These are phyloP conservation scores for Microctonus hyperodae DNA, from an alignment of 2,888 invertebrate genomes.

Conservation along the genomic window DNA sequence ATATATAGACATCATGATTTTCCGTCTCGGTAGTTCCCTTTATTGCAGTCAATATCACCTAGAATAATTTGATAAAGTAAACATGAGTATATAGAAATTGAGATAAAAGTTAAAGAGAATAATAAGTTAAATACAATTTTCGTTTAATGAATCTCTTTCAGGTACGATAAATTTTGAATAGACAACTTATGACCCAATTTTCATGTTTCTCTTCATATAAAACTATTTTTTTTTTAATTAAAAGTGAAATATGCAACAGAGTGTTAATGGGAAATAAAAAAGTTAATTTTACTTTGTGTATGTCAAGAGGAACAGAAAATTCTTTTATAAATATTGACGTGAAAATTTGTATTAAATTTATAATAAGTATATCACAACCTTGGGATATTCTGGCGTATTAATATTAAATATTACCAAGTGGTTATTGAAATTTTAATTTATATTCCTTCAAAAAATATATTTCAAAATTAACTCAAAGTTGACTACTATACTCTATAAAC, in stretches of 20 bases:
- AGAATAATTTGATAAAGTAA: constrained; percentile 2
- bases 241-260: too few species aligned
- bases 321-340: too few species aligned
- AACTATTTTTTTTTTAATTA: background rate
- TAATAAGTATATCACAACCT: too few species aligned
- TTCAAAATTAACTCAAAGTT: too few species aligned
- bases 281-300: background rate
- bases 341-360: too few species aligned
- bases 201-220: background rate
- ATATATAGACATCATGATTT: constrained; percentile 60
- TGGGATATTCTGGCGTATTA: too few species aligned
- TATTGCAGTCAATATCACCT: constrained; percentile 59
- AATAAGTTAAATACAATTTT: background rate
- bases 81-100: background rate
- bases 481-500: too few species aligned
- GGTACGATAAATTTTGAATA: background rate
- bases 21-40: constrained; percentile 57
- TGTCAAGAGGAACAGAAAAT: too few species aligned
- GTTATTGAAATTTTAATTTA: too few species aligned
- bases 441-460: too few species aligned
- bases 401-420: too few species aligned
- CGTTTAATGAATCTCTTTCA: background rate
- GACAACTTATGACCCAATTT: background rate
- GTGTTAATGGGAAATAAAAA: background rate
- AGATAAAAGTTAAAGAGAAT: background rate